These are phyloP conservation scores for Clarias macrocephalus DNA, from an alignment of 2,113 vertebrate species.

Conservation along the genomic window DNA sequence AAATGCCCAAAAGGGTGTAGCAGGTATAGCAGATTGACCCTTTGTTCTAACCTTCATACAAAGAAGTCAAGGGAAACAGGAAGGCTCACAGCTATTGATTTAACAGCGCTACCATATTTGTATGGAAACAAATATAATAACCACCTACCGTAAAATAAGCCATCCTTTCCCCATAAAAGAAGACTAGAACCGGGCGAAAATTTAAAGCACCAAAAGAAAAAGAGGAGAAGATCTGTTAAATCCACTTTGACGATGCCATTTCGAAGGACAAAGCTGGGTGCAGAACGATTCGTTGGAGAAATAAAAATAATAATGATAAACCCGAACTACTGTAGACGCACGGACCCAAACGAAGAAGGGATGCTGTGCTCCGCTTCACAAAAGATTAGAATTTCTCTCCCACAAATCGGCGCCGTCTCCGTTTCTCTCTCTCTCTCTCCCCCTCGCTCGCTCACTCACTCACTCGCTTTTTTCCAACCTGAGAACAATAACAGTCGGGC, in stretches of 20 bases:
- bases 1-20: background rate
- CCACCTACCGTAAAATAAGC: slow-evolving; percentile 59
- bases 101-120: background rate
- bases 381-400: slow-evolving; percentile 15
- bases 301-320: background rate
- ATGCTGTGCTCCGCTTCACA: slow-evolving; percentile 12
- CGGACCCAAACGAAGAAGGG: background rate
- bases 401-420: background rate
- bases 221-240: background rate
- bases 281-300: background rate
- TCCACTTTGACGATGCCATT: slow-evolving; percentile 57
- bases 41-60: slow-evolving; percentile 33
- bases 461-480: slow-evolving; percentile 38
- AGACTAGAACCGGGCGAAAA: slow-evolving; percentile 18
- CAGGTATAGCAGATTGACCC: background rate
- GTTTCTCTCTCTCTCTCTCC: background rate
- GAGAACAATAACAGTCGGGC: slow-evolving; percentile 67
- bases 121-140: background rate
- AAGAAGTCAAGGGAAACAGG: slow-evolving; percentile 28
- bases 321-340: background rate
- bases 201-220: slow-evolving; percentile 18
- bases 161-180: slow-evolving; percentile 63
- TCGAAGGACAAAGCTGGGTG: background rate
- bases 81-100: slow-evolving; percentile 14
- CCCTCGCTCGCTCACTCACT: background rate